phyloP scores from a whole-genome alignment of 2,113 vertebrate genomes.

The Vulpes ferrilata region DNA sequence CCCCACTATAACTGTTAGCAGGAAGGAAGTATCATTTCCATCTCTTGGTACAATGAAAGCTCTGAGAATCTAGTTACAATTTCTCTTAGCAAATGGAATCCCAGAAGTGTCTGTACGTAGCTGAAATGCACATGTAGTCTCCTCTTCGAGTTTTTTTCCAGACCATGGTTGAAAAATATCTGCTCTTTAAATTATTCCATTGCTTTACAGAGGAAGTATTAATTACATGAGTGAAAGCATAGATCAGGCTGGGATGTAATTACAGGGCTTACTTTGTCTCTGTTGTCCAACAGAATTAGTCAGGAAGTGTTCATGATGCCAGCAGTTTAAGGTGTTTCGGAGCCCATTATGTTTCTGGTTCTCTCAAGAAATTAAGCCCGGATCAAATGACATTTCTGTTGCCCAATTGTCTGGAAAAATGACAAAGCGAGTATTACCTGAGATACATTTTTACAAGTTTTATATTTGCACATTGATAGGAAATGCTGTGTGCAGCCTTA shows the following conservation, averaged over 20 bases:
- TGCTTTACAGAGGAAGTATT: conserved; percentile 92
- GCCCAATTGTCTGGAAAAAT: conserved; percentile 88
- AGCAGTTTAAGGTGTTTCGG: conserved; percentile 90
- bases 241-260: conserved; percentile 91
- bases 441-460: conserved; percentile 80
- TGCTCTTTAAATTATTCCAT: conserved; percentile 89
- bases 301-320: conserved; percentile 88
- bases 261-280: conserved; percentile 91
- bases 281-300: conserved; percentile 90
- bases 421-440: conserved; percentile 85
- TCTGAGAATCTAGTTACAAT: conserved; percentile 91
- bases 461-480: conserved; percentile 58
- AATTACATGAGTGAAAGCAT: conserved; percentile 90
- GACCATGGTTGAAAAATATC: conserved; percentile 86
- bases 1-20: conserved; percentile 73
- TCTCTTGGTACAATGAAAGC: conserved; percentile 87
- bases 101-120: conserved; percentile 86
- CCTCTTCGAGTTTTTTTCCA: conserved; percentile 74
- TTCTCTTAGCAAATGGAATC: conserved; percentile 88
- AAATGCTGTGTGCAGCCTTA: conserved; percentile 61
- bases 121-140: conserved; percentile 85
- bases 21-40: conserved; percentile 92
- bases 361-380: conserved; percentile 84
- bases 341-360: conserved; percentile 88
- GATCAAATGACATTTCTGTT: conserved; percentile 89